Evolutionary conservation across 2,888 invertebrate species (phyloP).

Genomic region (Ditylenchus weischeri): DNA sequence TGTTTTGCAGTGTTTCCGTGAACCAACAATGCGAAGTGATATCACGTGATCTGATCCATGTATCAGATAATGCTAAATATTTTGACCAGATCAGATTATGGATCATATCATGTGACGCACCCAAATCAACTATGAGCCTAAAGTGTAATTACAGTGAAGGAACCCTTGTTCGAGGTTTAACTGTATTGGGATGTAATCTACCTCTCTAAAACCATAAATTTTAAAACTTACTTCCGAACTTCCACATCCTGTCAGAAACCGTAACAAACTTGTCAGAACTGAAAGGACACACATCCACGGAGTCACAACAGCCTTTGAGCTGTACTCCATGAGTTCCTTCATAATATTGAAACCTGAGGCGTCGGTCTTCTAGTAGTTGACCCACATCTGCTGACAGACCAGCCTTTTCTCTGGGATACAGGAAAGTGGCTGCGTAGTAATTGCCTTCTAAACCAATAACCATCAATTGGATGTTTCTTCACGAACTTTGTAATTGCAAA

Average conservation of each 20-base stretch:
- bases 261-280: slow-evolving; percentile 56
- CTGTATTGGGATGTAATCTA: too few species aligned
- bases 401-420: slow-evolving; percentile 57
- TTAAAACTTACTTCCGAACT: slow-evolving; percentile 37
- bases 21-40: too few species aligned
- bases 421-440: slow-evolving; percentile 56
- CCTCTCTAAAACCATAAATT: too few species aligned
- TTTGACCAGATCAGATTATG: too few species aligned
- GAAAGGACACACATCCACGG: slow-evolving; percentile 39
- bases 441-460: slow-evolving; percentile 46
- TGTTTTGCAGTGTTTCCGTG: too few species aligned
- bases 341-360: slow-evolving; percentile 56
- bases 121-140: too few species aligned
- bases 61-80: too few species aligned
- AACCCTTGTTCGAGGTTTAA: too few species aligned
- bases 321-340: slow-evolving; percentile 59
- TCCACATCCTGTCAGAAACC: slow-evolving; percentile 56
- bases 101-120: too few species aligned
- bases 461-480: not conserved
- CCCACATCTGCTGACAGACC: slow-evolving; percentile 47
- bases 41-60: too few species aligned
- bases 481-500: slow-evolving; percentile 4
- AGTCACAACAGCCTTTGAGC: slow-evolving; percentile 50
- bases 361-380: slow-evolving; percentile 43
- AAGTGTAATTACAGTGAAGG: too few species aligned